Evolutionary conservation across 1,140 invertebrate species (phyloP).

Genomic region (Habropoda laboriosa): DNA sequence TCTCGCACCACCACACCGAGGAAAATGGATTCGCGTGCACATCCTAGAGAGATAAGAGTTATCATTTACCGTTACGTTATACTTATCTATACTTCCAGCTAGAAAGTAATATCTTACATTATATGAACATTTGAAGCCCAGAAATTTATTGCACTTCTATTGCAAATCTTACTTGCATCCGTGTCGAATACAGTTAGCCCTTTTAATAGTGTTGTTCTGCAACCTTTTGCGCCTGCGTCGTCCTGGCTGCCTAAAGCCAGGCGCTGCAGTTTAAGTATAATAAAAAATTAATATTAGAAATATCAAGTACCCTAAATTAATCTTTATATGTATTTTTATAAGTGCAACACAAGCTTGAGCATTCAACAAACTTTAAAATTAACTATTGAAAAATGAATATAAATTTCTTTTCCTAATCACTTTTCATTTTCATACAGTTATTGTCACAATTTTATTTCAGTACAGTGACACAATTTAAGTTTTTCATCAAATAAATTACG

Average conservation of each 20-base stretch:
- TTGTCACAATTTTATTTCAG: too few species aligned
- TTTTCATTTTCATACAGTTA: too few species aligned
- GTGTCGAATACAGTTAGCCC: background rate
- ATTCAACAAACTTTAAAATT: too few species aligned
- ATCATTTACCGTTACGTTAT: conserved; percentile 35
- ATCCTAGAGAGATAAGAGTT: conserved; percentile 56
- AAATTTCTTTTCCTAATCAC: too few species aligned
- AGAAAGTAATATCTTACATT: background rate
- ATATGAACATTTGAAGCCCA: background rate
- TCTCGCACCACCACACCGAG: conserved; percentile 38
- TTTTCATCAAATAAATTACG: too few species aligned
- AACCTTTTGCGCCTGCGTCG: conserved; percentile 31
- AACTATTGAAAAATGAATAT: too few species aligned
- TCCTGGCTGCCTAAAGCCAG: conserved; percentile 59
- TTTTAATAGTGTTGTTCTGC: background rate
- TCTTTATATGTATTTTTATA: too few species aligned
- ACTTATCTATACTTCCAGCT: background rate
- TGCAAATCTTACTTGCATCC: background rate
- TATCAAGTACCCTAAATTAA: too few species aligned
- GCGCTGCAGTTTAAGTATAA: conserved; percentile 6
- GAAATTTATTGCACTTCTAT: too few species aligned
- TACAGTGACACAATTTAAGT: too few species aligned
- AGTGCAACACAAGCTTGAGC: too few species aligned
- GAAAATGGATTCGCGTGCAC: conserved; percentile 47
- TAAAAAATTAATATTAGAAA: background rate